Evolutionary conservation across 2,888 invertebrate species (phyloP).

Genomic region (Leptarthrus brevirostris): DNA sequence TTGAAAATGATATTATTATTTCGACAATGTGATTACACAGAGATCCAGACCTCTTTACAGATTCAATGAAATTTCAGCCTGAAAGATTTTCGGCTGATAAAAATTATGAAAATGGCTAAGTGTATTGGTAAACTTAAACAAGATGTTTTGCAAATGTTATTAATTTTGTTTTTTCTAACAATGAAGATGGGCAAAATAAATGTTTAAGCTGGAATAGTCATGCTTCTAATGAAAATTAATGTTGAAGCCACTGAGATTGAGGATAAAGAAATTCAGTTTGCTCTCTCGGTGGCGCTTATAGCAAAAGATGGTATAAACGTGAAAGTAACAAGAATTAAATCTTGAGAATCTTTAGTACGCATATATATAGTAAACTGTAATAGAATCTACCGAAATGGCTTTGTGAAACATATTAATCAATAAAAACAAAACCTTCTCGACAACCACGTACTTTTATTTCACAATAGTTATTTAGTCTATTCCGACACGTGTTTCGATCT

Average conservation of each 20-base stretch:
- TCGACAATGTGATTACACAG: slow-evolving; percentile 66
- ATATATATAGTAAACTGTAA: too few species aligned
- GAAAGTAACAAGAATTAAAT: not conserved
- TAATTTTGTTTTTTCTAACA: slow-evolving; percentile 56
- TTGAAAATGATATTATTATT: slow-evolving; percentile 64
- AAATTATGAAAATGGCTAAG: slow-evolving; percentile 59
- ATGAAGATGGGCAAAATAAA: slow-evolving; percentile 63
- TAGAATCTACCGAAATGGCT: too few species aligned
- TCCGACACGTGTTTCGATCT: too few species aligned
- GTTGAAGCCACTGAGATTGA: slow-evolving; percentile 58
- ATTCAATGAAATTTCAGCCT: slow-evolving; percentile 67
- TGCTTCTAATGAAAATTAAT: slow-evolving; percentile 60
- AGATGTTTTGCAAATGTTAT: not conserved
- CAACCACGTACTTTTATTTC: too few species aligned
- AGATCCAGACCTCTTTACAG: slow-evolving; percentile 65
- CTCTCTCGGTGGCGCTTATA: slow-evolving; percentile 59
- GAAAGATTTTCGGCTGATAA: slow-evolving; percentile 63
- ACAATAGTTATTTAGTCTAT: too few species aligned
- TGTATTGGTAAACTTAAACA: slow-evolving; percentile 63
- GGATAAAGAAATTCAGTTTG: slow-evolving; percentile 61
- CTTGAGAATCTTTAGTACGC: too few species aligned
- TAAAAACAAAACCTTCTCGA: too few species aligned
- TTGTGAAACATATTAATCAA: too few species aligned
- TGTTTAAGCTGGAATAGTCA: slow-evolving; percentile 62
- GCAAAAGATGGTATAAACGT: slow-evolving; percentile 49